Conservation (phyloP, 2,797 vertebrate species). For the Malacoctenus gilli region DNA sequence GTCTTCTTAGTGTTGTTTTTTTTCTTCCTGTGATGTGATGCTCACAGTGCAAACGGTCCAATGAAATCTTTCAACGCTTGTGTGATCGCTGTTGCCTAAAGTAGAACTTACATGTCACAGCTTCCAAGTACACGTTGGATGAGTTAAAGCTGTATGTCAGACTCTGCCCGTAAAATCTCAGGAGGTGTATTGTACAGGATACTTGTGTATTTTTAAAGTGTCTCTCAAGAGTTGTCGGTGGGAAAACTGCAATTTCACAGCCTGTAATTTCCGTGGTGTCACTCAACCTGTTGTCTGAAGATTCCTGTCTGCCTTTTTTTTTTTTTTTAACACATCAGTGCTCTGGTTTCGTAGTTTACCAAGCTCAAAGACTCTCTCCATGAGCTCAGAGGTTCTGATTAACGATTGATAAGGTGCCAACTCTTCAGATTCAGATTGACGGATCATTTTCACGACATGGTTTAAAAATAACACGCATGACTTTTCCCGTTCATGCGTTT, state of each 20-base stretch:
- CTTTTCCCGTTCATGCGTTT: conserved; percentile 19
- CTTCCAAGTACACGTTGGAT: background rate
- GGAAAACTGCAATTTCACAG: conserved; percentile 15
- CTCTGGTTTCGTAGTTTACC: conserved; percentile 18
- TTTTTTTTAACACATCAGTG: conserved; percentile 17
- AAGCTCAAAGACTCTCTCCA: conserved; percentile 7
- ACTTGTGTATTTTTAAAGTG: background rate
- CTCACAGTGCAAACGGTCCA: background rate
- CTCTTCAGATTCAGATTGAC: conserved; percentile 30
- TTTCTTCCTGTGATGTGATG: conserved; percentile 1
- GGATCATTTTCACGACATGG: conserved; percentile 1
- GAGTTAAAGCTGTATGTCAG: conserved; percentile 14
- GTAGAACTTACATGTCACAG: background rate
- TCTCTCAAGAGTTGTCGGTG: conserved; percentile 1
- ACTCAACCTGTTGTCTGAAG: conserved; percentile 7
- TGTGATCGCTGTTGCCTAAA: conserved; percentile 4
- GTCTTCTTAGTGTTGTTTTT: background rate
- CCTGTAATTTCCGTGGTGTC: conserved; percentile 2
- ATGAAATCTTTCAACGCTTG: conserved; percentile 10
- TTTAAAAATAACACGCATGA: no score
- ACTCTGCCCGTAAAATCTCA: conserved; percentile 2
- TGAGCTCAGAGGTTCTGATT: conserved; percentile 24
- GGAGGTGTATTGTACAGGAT: background rate
- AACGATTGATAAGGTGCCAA: conserved; percentile 18
- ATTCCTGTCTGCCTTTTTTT: conserved; percentile 13